Conservation (phyloP, 64 coral and sea anemone genomes). For the Actinia tenebrosa region DNA sequence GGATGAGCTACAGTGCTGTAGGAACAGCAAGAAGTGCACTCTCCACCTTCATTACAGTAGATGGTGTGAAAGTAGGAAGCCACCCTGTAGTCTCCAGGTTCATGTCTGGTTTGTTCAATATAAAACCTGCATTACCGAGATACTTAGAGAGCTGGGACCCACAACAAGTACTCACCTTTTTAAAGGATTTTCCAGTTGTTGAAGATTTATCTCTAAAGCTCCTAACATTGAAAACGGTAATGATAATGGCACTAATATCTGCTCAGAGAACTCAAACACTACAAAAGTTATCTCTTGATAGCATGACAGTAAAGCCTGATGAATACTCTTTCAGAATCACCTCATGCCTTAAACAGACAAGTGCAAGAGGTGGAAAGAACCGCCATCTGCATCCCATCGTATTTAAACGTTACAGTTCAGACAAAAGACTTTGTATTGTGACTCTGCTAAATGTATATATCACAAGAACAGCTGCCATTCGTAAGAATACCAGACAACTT, state of each 20-base stretch:
- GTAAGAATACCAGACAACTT: constrained; percentile 17
- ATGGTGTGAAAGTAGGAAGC: constrained; percentile 31
- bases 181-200: not conserved
- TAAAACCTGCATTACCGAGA: constrained; percentile 23
- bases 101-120: constrained; percentile 32
- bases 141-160: not conserved
- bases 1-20: constrained; percentile 42
- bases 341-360: constrained; percentile 25
- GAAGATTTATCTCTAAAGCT: constrained; percentile 29
- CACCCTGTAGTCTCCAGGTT: constrained; percentile 33
- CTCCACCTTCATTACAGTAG: constrained; percentile 16
- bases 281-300: constrained; percentile 9
- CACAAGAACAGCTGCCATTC: too few species aligned
- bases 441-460: too few species aligned
- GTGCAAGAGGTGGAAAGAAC: constrained; percentile 5
- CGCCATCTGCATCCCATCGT: constrained; percentile 38
- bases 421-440: constrained; percentile 27
- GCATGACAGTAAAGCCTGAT: constrained; percentile 16
- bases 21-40: not conserved
- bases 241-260: constrained; percentile 49
- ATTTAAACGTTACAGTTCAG: constrained; percentile 33
- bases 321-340: constrained; percentile 2
- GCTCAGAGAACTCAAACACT: constrained; percentile 52
- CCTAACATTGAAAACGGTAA: constrained; percentile 38
- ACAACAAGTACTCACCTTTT: too few species aligned